phyloP scores from a whole-genome alignment of 2,113 vertebrate species.

The Bolborhynchus lineola region DNA sequence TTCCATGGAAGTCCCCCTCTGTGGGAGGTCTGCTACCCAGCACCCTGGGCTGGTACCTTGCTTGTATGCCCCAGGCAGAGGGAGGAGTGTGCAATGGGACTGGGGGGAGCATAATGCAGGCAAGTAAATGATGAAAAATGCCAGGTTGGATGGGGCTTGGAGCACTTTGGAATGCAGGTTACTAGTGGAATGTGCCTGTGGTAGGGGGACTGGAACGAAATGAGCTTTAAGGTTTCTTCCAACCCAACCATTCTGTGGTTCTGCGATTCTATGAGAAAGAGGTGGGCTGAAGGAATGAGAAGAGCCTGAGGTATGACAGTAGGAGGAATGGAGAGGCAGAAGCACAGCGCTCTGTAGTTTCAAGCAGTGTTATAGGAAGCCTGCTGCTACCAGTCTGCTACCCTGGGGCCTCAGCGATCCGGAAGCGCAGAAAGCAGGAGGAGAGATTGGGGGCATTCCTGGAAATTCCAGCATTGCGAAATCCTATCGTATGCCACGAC shows the following conservation, averaged over 20 bases:
- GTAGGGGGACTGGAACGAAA: neutral
- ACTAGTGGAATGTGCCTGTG: neutral
- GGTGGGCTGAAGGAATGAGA: neutral
- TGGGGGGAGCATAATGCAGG: fast-evolving
- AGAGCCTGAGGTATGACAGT: neutral
- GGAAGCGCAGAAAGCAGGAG: neutral
- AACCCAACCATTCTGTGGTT: neutral
- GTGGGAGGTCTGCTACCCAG: neutral
- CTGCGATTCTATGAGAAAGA: neutral
- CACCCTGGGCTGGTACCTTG: neutral
- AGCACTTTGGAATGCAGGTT: neutral
- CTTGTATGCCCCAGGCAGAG: neutral
- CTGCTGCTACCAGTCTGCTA: neutral
- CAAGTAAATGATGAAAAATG: neutral
- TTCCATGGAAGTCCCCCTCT: neutral
- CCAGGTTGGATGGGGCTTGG: neutral
- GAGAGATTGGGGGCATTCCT: neutral
- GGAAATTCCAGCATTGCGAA: neutral
- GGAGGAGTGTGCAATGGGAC: fast-evolving
- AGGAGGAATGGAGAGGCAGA: neutral
- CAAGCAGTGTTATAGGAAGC: neutral
- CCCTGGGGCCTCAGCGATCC: fast-evolving
- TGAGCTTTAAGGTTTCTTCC: neutral
- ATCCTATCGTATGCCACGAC: fast-evolving
- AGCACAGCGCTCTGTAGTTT: neutral